phyloP scores from a whole-genome alignment of 2,888 invertebrate species.

The Ecliptopera silaceata region DNA sequence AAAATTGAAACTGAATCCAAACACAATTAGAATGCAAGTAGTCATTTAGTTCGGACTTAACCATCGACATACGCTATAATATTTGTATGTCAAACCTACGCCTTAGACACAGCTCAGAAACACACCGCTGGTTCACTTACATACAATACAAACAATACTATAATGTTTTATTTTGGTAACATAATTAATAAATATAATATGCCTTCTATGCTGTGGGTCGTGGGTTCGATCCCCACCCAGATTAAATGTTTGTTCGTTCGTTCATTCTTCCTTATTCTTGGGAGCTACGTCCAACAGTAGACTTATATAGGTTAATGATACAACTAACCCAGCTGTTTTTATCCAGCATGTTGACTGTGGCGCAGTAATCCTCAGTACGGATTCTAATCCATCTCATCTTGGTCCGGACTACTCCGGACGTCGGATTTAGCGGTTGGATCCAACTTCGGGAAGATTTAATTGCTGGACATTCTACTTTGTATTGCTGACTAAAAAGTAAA shows the following conservation, averaged over 20 bases:
- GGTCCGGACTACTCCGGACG: slow-evolving; percentile 6
- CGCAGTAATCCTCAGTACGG: slow-evolving; percentile 10
- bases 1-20: not conserved
- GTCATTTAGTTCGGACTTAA: slow-evolving; percentile 25
- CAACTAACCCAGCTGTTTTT: slow-evolving; percentile 1
- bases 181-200: too few relatives aligned
- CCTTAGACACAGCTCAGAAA: slow-evolving; percentile 5
- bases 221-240: too few relatives aligned
- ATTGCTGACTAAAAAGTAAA: not conserved
- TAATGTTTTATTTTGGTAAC: too few relatives aligned
- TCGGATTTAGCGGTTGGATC: slow-evolving; percentile 4
- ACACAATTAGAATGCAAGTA: slow-evolving; percentile 15
- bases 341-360: not conserved
- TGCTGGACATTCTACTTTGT: not conserved
- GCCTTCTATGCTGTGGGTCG: too few relatives aligned
- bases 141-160: not conserved
- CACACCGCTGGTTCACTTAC: not conserved
- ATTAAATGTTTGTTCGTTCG: too few relatives aligned
- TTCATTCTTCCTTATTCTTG: too few relatives aligned
- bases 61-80: slow-evolving; percentile 4
- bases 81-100: slow-evolving; percentile 26
- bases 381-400: slow-evolving; percentile 19
- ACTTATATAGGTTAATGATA: too few relatives aligned
- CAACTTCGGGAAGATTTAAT: slow-evolving; percentile 2
- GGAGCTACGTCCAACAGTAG: too few relatives aligned